Evolutionary conservation across 1,140 invertebrate species (phyloP).

Genomic region (Apis florea): DNA sequence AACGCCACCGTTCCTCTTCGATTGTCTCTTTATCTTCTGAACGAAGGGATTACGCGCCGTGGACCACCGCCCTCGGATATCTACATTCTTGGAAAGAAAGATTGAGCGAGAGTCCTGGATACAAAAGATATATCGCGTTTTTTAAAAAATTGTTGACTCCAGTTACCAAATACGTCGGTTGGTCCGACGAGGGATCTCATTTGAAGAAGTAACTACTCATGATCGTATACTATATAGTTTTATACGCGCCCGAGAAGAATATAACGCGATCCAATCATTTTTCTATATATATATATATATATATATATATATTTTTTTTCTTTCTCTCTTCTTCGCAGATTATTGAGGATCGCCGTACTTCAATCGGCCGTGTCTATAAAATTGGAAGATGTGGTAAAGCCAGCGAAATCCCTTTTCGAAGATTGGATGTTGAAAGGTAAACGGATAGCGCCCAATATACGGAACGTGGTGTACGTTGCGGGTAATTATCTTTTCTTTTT

Average conservation of each 20-base stretch:
- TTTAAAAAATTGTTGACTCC: slow-evolving; percentile 83
- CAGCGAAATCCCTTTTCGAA: slow-evolving; percentile 83
- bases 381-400: slow-evolving; percentile 83
- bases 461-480: slow-evolving; percentile 87
- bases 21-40: slow-evolving; percentile 85
- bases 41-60: slow-evolving; percentile 88
- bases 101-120: slow-evolving; percentile 84
- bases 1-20: slow-evolving; percentile 85
- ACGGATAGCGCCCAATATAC: slow-evolving; percentile 85
- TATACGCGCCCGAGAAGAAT: too few relatives aligned
- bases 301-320: neutral
- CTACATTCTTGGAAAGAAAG: slow-evolving; percentile 85
- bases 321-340: slow-evolving; percentile 70
- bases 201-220: slow-evolving; percentile 82
- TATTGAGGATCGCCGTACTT: slow-evolving; percentile 82
- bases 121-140: slow-evolving; percentile 84
- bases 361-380: slow-evolving; percentile 84
- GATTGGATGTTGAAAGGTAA: slow-evolving; percentile 84
- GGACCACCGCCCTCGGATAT: slow-evolving; percentile 87
- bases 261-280: too few relatives aligned
- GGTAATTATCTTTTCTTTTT: slow-evolving; percentile 75
- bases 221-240: too few relatives aligned
- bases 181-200: slow-evolving; percentile 85
- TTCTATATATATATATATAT: too few relatives aligned
- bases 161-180: slow-evolving; percentile 83